Base-by-base conservation (phyloP, 2,888 invertebrate genomes). In the Euzetes globulus region DNA sequence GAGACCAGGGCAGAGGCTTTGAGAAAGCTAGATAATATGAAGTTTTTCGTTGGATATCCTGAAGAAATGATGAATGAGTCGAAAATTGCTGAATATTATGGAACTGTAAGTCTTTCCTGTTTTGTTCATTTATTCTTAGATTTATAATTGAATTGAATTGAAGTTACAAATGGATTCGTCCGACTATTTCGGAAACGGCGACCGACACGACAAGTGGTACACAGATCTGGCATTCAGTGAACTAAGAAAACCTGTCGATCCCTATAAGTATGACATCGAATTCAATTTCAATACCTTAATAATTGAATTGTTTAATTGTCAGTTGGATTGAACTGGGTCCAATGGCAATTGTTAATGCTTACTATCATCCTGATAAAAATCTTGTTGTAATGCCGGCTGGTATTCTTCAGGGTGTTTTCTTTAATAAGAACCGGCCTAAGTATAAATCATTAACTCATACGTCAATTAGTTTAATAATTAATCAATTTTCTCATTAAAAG, bases 281-380 rank as follows among this genome's bases (percentile, higher is more conserved):
- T 25, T 58, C 4, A n/a, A n/a, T 50, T 11, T 50, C n/a, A 25
- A 58, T 58, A 33, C 17, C 13, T 7, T 22, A 17, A 60, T 33
- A 17, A 60, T 60, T 52, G 22, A 52, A n/a, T 7, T 4, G 4
- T 52, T 52, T 65, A 11, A 3, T 5, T 3, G n/a, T 19, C 58
- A 78, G 78, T 81, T 92, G 92, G 92, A 86, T 90, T 75, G 88
- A 89, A 29, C 91, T 92, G 82, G 90, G 91, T 72, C 86, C 90
- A 58, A 91, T 92, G 9, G 91, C 92, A 6, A 87, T 91, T 77
- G 91, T 92, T 75, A 92, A 92, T 82, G 92, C 92, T 4, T 92
- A 89, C 84, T 92, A 92, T 82, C 91, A 91, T 1, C 88, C 91
- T 0, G 87, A 91, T 73, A 91, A 92, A 83, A 92, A 92, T 82